phyloP scores from a whole-genome alignment of 1,140 invertebrate genomes.

The Phenacoccus solenopsis region DNA sequence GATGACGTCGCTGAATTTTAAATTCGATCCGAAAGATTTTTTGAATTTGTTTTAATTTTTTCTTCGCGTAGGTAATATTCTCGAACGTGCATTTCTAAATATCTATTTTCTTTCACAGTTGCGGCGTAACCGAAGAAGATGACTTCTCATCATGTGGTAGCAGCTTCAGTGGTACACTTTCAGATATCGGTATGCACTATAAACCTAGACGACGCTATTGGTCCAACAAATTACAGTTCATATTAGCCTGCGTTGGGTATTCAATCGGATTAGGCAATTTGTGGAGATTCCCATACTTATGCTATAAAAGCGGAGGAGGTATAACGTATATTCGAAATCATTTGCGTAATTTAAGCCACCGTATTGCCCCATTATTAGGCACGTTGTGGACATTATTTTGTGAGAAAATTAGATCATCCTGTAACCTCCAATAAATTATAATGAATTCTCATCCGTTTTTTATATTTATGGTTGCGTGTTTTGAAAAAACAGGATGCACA shows the following conservation, averaged over 20 bases:
- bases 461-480: too few relatives aligned
- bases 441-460: neutral
- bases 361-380: neutral
- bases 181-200: constrained; percentile 12
- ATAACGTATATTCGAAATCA: neutral
- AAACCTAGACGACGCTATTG: constrained; percentile 50
- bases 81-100: neutral
- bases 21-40: too few relatives aligned
- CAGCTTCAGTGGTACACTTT: constrained; percentile 24
- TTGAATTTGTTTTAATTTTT: too few relatives aligned
- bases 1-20: too few relatives aligned
- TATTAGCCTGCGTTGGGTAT: constrained; percentile 79
- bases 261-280: constrained; percentile 85
- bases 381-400: neutral
- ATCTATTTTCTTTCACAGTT: constrained; percentile 7
- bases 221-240: constrained; percentile 81
- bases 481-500: too few relatives aligned
- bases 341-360: neutral
- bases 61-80: too few relatives aligned
- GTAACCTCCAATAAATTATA: neutral
- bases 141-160: constrained; percentile 24
- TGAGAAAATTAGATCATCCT: neutral
- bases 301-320: constrained; percentile 74
- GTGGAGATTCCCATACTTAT: constrained; percentile 76
- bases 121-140: constrained; percentile 19